phyloP scores from a whole-genome alignment of 2,888 invertebrate species.

The Amiota mariae region DNA sequence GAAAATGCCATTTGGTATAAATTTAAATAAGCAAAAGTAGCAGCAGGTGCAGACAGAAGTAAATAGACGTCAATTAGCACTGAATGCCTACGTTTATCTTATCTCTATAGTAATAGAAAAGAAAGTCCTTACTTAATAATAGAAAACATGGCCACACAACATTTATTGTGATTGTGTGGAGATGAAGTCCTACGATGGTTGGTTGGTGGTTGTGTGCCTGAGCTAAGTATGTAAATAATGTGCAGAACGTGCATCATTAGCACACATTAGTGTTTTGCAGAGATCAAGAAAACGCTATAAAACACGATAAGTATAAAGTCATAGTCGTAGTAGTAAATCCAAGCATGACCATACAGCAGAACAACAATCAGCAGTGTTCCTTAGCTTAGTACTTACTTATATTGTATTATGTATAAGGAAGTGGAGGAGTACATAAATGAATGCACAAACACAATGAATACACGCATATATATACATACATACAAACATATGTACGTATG shows the following conservation, averaged over 20 bases:
- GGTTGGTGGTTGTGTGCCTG: background rate
- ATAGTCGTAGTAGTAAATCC: too few relatives aligned
- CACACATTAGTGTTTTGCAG: conserved; percentile 29
- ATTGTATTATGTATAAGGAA: conserved; percentile 35
- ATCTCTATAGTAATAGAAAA: background rate
- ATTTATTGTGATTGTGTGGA: too few relatives aligned
- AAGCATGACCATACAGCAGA: too few relatives aligned
- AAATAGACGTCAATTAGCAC: conserved; percentile 6
- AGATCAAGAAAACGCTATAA: conserved; percentile 1
- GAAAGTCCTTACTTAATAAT: too few relatives aligned
- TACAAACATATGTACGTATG: background rate
- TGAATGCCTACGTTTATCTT: conserved; percentile 5
- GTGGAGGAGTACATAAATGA: conserved; percentile 35
- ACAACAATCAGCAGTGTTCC: too few relatives aligned
- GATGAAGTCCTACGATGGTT: too few relatives aligned
- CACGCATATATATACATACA: background rate
- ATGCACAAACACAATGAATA: background rate
- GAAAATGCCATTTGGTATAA: too few relatives aligned
- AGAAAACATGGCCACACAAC: too few relatives aligned
- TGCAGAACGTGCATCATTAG: conserved; percentile 54
- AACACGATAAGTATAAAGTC: conserved; percentile 53
- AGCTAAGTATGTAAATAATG: conserved; percentile 49
- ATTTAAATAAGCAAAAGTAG: conserved; percentile 33
- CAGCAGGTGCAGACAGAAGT: conserved; percentile 31
- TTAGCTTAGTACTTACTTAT: too few relatives aligned